Conservation (phyloP, 2,113 vertebrate genomes). For the Oncorhynchus tshawytscha region DNA sequence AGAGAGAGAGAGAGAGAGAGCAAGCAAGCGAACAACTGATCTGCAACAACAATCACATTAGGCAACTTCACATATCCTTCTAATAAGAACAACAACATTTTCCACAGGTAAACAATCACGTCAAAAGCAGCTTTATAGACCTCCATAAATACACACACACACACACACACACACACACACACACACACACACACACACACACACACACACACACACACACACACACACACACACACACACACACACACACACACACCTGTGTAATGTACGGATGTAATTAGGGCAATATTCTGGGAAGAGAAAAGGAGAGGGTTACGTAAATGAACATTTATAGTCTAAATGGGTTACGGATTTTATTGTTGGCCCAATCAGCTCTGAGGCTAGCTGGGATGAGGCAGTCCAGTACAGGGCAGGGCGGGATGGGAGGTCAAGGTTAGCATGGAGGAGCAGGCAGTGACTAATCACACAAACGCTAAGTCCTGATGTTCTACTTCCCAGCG, state of each 20-base stretch:
- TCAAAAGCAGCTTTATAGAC: background rate
- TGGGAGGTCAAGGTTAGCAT: conserved; percentile 14
- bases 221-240: too few relatives aligned
- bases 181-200: too few relatives aligned
- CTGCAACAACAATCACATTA: background rate
- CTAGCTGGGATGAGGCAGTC: background rate
- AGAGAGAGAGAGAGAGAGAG: background rate
- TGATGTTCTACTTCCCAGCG: conserved; percentile 58
- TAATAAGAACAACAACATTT: background rate
- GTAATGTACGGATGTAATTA: background rate
- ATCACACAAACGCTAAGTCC: conserved; percentile 55
- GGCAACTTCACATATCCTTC: background rate
- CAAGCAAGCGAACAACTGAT: background rate
- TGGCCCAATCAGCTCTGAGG: too few relatives aligned
- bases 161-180: too few relatives aligned
- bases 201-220: too few relatives aligned
- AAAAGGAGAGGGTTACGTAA: background rate
- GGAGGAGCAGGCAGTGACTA: conserved; percentile 26
- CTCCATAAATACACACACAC: background rate
- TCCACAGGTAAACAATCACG: background rate
- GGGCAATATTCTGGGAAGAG: background rate
- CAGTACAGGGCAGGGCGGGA: conserved; percentile 16
- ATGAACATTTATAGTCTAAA: conserved; percentile 18
- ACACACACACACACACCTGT: background rate
- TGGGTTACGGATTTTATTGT: background rate